Base-by-base conservation (phyloP, 2,888 invertebrate genomes). In the Cosmia trapezina region DNA sequence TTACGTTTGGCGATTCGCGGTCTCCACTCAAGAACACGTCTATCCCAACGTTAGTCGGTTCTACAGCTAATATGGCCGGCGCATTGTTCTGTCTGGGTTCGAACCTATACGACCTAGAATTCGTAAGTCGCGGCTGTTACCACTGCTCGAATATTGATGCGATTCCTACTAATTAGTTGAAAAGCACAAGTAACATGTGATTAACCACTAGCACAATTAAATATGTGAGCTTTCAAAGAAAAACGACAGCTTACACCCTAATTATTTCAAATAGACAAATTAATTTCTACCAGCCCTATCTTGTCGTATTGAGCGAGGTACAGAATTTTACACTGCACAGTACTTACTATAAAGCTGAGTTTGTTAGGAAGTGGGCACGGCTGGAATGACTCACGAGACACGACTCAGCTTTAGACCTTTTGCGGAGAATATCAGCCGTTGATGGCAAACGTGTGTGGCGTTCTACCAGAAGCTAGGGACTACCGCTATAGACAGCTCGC, bases 401-500 rank as follows among this genome's bases (percentile, higher is more conserved):
- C 71, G 74, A 81, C 77, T 81, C 78, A 78, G 72, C 78, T 80
- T 80, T 83, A 81, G 79, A 81, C 83, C 73, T 80, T 84, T 83
- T 85, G 78, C 77, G 53, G 63, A 56, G 72, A 73, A 64, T 72
- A 79, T 75, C 68, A 70, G 45, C 60, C 64, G 43, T 76, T 76
- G 73, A 76, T 78, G 56, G 78, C 74, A 71, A 76, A 83, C 83
- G 81, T 85, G 81, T 85, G 65, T 49, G 56, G 70, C 47, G 78
- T 75, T 73, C 77, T 80, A 81, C n/a, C n/a, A n/a, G n/a, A n/a
- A n/a, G n/a, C n/a, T n/a, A n/a, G n/a, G n/a, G n/a, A n/a, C n/a
- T n/a, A n/a, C n/a, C n/a, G n/a, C n/a, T n/a, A n/a, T n/a, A n/a
- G n/a, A n/a, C n/a, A n/a, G n/a, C n/a, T n/a, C n/a, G n/a, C n/a